Base-by-base conservation (phyloP, 2,797 vertebrate species). In the Rhinella marina region DNA sequence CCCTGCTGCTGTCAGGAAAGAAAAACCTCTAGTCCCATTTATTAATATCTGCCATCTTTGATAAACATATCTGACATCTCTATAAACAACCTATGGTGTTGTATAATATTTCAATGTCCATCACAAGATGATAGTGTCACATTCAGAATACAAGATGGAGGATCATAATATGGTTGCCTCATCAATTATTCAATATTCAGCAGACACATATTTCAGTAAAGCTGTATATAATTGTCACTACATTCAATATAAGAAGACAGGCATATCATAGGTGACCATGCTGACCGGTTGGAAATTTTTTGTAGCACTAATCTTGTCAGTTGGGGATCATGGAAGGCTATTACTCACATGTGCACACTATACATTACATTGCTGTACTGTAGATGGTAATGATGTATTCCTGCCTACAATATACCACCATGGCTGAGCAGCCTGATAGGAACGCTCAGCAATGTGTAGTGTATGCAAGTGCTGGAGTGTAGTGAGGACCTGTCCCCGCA, bases 21-120 rank as follows among this genome's bases (percentile, higher is more conserved):
- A 64, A 77, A 75, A 29, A 41, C 2, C 41, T 85, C 57, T 64
- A 48, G 27, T 64, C 25, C 61, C 12, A 75, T 56, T 25, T 76
- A 75, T 21, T 73, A 85, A 27, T 85, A 64, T 85, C 57, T 50
- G 21, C 48, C 23, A 77, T 85, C 72, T 75, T 59, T 54, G 70
- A n/a, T 76, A 62, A 76, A n/a, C n/a, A n/a, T n/a, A n/a, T n/a
- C 56, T 76, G 72, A 77, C 70, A 76, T 50, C 54, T 75, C 54
- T 48, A 57, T 84, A 72, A 73, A 57, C 21, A 75, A 48, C 29
- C 56, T 17, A 16, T 0, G 16, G 62, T 5, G 32, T 16, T 72
- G 62, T 2, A 32, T 52, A 73, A 77, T 85, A 77, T 62, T 85
- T 76, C 72, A 85, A 19, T 76, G 72, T 64, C 72, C 57, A 50